Evolutionary conservation across 1,140 invertebrate species (phyloP).

Genomic region (Ooceraea biroi): DNA sequence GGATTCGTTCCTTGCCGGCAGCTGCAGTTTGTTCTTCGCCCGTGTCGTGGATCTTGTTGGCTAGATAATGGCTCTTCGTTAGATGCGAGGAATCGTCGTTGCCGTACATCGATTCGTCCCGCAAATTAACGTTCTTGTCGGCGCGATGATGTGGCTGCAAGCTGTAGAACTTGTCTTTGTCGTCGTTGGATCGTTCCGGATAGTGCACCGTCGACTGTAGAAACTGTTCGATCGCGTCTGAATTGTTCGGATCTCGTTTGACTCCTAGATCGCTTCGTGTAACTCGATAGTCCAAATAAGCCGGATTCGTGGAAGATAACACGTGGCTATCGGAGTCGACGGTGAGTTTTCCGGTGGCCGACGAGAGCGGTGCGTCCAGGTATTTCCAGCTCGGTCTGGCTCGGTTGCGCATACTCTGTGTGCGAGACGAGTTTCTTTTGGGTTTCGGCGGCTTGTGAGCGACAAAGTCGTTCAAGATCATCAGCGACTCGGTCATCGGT

Average conservation of each 20-base stretch:
- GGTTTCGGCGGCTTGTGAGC: constrained; percentile 86
- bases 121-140: constrained; percentile 12
- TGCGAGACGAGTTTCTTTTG: constrained; percentile 80
- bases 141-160: constrained; percentile 59
- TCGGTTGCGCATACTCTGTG: constrained; percentile 82
- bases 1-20: constrained; percentile 22
- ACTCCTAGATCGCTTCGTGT: background rate
- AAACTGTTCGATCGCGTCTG: constrained; percentile 56
- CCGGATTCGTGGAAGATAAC: background rate
- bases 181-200: constrained; percentile 40
- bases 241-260: constrained; percentile 31
- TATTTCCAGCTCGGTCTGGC: constrained; percentile 81
- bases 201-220: constrained; percentile 47
- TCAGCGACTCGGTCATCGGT: constrained; percentile 74
- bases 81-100: constrained; percentile 9
- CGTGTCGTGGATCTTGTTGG: background rate
- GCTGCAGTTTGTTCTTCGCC: background rate
- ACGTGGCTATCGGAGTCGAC: constrained; percentile 19
- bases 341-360: constrained; percentile 55
- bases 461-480: constrained; percentile 83
- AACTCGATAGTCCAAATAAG: background rate
- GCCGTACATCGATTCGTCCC: constrained; percentile 18
- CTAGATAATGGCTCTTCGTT: background rate
- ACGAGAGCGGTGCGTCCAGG: constrained; percentile 72
- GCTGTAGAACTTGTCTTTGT: constrained; percentile 75